A percentile compares a stretch with the other conserved stretches of the same genome.
Conservation (phyloP, 2,797 vertebrate species). For the Neostethus bicornis region DNA sequence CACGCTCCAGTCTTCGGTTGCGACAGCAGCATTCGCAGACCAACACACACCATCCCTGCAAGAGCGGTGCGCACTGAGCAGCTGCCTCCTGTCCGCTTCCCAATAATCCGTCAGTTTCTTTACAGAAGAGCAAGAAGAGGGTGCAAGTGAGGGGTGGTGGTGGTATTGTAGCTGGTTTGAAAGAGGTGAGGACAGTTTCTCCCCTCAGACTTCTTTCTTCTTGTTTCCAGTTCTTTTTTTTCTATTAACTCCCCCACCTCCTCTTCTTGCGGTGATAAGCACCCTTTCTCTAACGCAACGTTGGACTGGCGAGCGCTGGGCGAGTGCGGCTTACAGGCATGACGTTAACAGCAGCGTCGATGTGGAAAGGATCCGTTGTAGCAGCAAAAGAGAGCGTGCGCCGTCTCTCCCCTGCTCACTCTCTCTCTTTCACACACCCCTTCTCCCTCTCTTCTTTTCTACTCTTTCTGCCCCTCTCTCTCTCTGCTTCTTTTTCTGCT, state of each 20-base stretch:
- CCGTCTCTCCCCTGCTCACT: conserved; percentile 48
- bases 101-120: conserved; percentile 87
- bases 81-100: conserved; percentile 79
- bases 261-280: conserved; percentile 55
- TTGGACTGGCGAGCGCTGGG: conserved; percentile 68
- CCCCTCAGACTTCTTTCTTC: conserved; percentile 53
- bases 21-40: conserved; percentile 56
- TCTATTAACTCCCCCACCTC: conserved; percentile 5
- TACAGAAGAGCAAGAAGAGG: conserved; percentile 63
- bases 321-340: conserved; percentile 73
- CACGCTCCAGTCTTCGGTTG: conserved; percentile 63
- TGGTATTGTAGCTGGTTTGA: conserved; percentile 66
- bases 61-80: conserved; percentile 73
- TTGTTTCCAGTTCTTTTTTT: conserved; percentile 52
- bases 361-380: conserved; percentile 79
- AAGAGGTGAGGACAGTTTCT: conserved; percentile 67
- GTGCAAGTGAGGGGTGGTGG: conserved; percentile 59
- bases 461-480: conserved; percentile 8
- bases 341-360: conserved; percentile 76
- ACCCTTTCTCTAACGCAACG: conserved; percentile 64
- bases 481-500: conserved; percentile 24
- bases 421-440: conserved; percentile 19
- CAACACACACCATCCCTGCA: conserved; percentile 66
- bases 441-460: conserved; percentile 18
- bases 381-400: conserved; percentile 79